A percentile compares a stretch with the other conserved stretches of the same genome.
Evolutionary conservation across 35 echinoderm and acorn worm species (phyloP).

Genomic region (Eucidaris tribuloides): DNA sequence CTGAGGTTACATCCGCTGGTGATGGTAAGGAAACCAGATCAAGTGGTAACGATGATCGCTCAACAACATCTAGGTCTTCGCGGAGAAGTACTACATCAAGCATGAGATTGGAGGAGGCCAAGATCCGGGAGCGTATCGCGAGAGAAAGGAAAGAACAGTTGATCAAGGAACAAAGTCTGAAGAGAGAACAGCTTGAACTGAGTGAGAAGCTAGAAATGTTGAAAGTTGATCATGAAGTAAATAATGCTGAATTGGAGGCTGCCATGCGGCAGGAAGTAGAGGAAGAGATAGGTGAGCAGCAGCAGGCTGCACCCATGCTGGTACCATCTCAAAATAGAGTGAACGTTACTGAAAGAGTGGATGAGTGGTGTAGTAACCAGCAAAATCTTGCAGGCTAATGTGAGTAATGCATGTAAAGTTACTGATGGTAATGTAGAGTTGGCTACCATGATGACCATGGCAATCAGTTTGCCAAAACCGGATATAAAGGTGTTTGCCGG

Average conservation of each 20-base stretch:
- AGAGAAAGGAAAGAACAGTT: conserved; percentile 38
- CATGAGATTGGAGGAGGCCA: no score
- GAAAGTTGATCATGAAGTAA: conserved; percentile 49
- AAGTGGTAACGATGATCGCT: no score
- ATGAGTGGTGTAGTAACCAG: conserved; percentile 30
- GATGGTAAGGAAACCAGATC: no score
- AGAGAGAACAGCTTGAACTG: conserved; percentile 37
- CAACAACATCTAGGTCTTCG: no score
- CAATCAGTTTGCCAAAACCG: conserved; percentile 35
- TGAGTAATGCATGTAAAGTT: neutral
- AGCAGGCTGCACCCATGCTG: neutral
- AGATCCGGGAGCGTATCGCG: no score
- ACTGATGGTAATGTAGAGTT: neutral
- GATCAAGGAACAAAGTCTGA: conserved; percentile 33
- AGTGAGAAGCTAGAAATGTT: conserved; percentile 36
- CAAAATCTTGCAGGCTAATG: conserved; percentile 5
- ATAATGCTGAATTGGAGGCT: conserved; percentile 57
- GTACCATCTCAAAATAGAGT: neutral
- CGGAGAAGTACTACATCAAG: no score
- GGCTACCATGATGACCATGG: neutral
- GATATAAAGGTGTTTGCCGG: conserved; percentile 22
- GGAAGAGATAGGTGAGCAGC: conserved; percentile 4
- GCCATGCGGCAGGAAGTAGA: conserved; percentile 58
- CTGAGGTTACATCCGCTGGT: no score
- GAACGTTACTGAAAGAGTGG: neutral